These are phyloP conservation scores for Scaptomyza pallida DNA, from an alignment of 1,140 invertebrate species.

Conservation along the genomic window DNA sequence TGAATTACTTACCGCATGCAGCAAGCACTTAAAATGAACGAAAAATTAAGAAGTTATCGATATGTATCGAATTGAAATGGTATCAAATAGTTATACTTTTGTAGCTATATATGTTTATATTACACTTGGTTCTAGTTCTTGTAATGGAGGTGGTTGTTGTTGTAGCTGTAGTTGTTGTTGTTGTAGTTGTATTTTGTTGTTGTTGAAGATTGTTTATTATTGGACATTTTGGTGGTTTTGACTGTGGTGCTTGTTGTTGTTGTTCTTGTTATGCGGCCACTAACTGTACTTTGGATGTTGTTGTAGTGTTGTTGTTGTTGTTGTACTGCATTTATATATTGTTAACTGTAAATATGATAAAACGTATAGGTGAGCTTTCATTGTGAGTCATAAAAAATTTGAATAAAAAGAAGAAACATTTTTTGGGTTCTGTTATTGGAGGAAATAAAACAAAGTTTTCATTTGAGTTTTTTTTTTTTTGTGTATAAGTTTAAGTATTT, in stretches of 20 bases:
- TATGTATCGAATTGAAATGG: background rate
- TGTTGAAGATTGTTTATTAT: slow-evolving; percentile 47
- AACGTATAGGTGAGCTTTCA: slow-evolving; percentile 65
- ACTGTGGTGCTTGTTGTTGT: slow-evolving; percentile 54
- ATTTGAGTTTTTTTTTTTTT: slow-evolving; percentile 76
- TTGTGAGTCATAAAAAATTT: slow-evolving; percentile 44
- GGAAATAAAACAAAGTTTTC: slow-evolving; percentile 80
- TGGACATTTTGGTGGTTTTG: slow-evolving; percentile 44
- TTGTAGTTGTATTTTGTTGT: slow-evolving; percentile 51
- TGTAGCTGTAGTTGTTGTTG: slow-evolving; percentile 39
- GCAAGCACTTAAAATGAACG: slow-evolving; percentile 42
- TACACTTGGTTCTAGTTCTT: slow-evolving; percentile 47
- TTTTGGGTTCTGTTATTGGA: slow-evolving; percentile 10
- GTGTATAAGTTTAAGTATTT: slow-evolving; percentile 83
- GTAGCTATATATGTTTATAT: slow-evolving; percentile 34
- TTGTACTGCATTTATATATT: slow-evolving; percentile 37
- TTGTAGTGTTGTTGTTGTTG: slow-evolving; percentile 41
- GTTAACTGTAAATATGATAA: slow-evolving; percentile 79
- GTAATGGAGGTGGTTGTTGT: slow-evolving; percentile 51
- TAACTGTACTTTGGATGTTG: slow-evolving; percentile 50
- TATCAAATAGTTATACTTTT: slow-evolving; percentile 19
- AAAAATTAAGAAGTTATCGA: background rate
- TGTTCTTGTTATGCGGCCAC: slow-evolving; percentile 57
- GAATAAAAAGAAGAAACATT: slow-evolving; percentile 38
- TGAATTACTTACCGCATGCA: slow-evolving; percentile 73